Percentiles rank a stretch among this genome's conserved stretches.
phyloP scores from a whole-genome alignment of 2,797 vertebrate genomes.

The Gastrophryne carolinensis region DNA sequence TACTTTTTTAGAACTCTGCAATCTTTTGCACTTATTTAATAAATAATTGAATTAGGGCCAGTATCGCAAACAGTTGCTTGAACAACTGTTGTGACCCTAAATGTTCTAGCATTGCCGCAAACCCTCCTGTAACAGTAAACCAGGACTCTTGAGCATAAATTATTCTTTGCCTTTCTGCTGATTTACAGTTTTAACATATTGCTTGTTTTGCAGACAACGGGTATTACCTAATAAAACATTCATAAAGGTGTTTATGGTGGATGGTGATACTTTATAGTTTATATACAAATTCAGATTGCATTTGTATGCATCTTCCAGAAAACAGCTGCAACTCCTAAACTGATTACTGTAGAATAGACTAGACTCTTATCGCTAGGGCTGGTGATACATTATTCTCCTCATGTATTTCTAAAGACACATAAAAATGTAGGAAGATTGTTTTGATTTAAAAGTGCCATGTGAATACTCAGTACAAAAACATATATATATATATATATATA shows the following conservation, averaged over 20 bases:
- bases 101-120: background rate
- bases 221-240: slow-evolving; percentile 22
- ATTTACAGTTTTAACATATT: background rate
- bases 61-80: too few species aligned
- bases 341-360: background rate
- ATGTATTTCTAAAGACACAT: background rate
- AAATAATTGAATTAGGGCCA: too few species aligned
- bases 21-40: too few species aligned
- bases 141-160: background rate
- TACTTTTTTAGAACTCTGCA: too few species aligned
- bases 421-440: background rate
- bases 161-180: background rate
- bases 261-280: slow-evolving; percentile 4
- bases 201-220: background rate
- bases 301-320: background rate
- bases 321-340: background rate
- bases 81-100: background rate
- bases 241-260: slow-evolving; percentile 4
- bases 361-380: background rate
- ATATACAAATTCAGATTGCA: background rate
- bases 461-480: background rate
- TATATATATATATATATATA: background rate
- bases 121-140: background rate
- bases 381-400: background rate
- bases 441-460: background rate